Conservation (phyloP, 2,888 invertebrate genomes). For the Metopia argyrocephala region DNA sequence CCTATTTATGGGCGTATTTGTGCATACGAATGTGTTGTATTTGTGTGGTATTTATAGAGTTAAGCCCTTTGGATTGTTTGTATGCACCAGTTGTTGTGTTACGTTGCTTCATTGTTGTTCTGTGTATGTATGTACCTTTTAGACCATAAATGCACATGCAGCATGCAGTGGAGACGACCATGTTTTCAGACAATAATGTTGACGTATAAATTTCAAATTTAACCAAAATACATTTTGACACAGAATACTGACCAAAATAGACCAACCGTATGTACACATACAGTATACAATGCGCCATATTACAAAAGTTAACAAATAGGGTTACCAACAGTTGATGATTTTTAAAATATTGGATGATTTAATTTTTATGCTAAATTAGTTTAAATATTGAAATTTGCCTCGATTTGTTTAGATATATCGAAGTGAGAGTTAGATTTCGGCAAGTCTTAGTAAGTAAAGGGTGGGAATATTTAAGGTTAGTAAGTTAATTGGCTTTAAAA, state of each 20-base stretch:
- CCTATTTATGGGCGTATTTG: not conserved
- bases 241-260: slow-evolving; percentile 53
- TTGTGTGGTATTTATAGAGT: slow-evolving; percentile 31
- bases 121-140: slow-evolving; percentile 17
- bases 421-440: too few species aligned
- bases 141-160: slow-evolving; percentile 41
- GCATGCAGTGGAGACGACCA: slow-evolving; percentile 45
- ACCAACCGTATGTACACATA: too few species aligned
- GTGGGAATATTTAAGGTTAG: too few species aligned
- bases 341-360: not conserved
- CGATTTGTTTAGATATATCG: too few species aligned
- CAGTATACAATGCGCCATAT: slow-evolving; percentile 53
- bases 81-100: slow-evolving; percentile 35
- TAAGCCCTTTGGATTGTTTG: slow-evolving; percentile 58
- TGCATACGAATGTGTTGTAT: not conserved
- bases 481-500: too few species aligned
- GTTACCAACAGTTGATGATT: slow-evolving; percentile 52
- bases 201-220: slow-evolving; percentile 64
- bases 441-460: too few species aligned
- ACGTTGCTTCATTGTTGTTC: slow-evolving; percentile 27
- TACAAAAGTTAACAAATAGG: slow-evolving; percentile 17
- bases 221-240: slow-evolving; percentile 61
- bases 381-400: too few species aligned
- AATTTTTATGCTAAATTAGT: too few species aligned
- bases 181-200: slow-evolving; percentile 63